These are phyloP conservation scores for Vombatus ursinus DNA, from an alignment of 2,113 vertebrate species.

Conservation along the genomic window DNA sequence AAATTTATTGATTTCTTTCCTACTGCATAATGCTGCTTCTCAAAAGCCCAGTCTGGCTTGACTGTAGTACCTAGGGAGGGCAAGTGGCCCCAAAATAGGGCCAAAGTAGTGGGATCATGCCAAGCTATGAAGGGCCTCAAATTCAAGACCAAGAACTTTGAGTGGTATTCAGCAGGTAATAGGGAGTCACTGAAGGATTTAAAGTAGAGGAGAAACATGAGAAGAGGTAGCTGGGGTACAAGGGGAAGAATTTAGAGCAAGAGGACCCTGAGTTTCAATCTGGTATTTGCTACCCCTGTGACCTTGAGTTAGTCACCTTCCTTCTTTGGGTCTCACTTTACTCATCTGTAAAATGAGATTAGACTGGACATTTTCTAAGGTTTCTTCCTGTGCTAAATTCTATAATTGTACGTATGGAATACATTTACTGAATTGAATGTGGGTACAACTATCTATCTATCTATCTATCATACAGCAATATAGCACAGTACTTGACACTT, in stretches of 20 bases:
- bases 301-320: not conserved
- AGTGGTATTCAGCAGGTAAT: not conserved
- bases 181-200: not conserved
- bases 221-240: not conserved
- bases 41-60: not conserved
- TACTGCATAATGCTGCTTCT: not conserved
- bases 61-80: not conserved
- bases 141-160: not conserved
- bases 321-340: not conserved
- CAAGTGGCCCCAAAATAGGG: not conserved
- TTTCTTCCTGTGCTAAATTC: no score
- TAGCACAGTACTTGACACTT: no score
- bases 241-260: not conserved
- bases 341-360: not conserved
- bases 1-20: not conserved
- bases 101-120: not conserved
- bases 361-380: not conserved
- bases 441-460: not conserved
- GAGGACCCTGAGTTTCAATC: not conserved
- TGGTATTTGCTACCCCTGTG: no score
- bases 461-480: no score
- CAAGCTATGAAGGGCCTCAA: not conserved
- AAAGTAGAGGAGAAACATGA: not conserved
- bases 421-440: no score
- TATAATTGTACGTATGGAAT: no score